Conservation (phyloP, 2,888 invertebrate species). For the Antitype chi region DNA sequence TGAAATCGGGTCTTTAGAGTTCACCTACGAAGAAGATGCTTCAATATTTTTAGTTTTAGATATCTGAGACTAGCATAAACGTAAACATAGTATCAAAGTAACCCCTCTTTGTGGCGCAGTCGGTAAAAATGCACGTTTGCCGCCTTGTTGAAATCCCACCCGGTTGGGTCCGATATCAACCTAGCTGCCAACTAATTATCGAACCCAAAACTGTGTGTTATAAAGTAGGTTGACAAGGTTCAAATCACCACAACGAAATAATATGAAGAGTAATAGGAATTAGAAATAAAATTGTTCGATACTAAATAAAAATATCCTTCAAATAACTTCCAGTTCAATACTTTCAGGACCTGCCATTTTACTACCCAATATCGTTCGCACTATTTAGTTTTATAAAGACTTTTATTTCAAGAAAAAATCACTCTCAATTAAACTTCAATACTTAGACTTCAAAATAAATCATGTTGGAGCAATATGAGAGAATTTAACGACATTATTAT, state of each 20-base stretch:
- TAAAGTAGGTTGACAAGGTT: background rate
- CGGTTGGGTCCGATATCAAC: background rate
- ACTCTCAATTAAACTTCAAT: conserved; percentile 40
- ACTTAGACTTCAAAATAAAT: conserved; percentile 33
- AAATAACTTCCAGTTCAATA: conserved; percentile 13
- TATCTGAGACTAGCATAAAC: background rate
- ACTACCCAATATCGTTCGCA: conserved; percentile 12
- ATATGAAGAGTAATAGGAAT: background rate
- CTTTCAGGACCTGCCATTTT: conserved; percentile 4
- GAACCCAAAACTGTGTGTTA: background rate
- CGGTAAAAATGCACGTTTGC: background rate
- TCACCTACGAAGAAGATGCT: background rate
- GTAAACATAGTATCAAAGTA: background rate
- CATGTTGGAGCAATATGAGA: conserved; percentile 21
- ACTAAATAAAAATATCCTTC: conserved; percentile 7
- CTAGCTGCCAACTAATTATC: background rate
- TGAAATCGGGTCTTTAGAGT: background rate
- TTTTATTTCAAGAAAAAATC: conserved; percentile 40
- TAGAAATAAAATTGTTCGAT: background rate
- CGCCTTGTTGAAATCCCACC: background rate
- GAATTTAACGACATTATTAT: conserved; percentile 22
- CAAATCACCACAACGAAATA: background rate
- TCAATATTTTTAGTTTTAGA: background rate
- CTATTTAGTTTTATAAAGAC: conserved; percentile 25
- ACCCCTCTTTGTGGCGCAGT: no score